These are phyloP conservation scores for Eupithecia abbreviata DNA, from an alignment of 2,888 invertebrate genomes.

Conservation along the genomic window DNA sequence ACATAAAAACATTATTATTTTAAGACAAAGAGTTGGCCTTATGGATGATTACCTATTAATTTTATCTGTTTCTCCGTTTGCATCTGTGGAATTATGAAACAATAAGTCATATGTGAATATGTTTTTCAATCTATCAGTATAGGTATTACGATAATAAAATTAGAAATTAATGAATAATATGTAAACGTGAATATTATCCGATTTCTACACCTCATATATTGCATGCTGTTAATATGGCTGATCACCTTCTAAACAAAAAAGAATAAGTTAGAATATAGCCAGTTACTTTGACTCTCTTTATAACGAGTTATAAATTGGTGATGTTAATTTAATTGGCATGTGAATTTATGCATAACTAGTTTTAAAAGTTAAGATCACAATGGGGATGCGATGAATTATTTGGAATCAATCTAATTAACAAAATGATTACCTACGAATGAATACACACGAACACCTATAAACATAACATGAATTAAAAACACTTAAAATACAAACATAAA, in stretches of 20 bases:
- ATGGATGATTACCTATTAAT: slow-evolving; percentile 3
- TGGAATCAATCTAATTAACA: not conserved
- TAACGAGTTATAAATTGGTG: not conserved
- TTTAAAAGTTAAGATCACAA: not conserved
- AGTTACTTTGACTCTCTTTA: not conserved
- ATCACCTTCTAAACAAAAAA: not conserved
- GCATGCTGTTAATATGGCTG: not conserved
- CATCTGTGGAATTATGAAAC: slow-evolving; percentile 20
- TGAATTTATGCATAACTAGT: too few species aligned
- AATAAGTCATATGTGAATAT: not conserved
- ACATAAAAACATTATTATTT: not conserved
- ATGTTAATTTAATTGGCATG: too few species aligned
- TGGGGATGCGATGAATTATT: not conserved
- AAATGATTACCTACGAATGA: slow-evolving; percentile 66
- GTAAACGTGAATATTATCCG: not conserved
- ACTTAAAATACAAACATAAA: not conserved
- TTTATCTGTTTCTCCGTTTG: slow-evolving; percentile 23
- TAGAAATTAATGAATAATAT: not conserved
- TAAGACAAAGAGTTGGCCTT: not conserved
- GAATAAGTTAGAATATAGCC: not conserved
- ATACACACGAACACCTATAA: slow-evolving; percentile 75
- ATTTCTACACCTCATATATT: not conserved
- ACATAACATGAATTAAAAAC: slow-evolving; percentile 40
- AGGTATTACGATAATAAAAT: not conserved
- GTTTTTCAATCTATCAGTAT: not conserved